Evolutionary conservation across 2,113 vertebrate species (phyloP).

Genomic region (Patagioenas fasciata): DNA sequence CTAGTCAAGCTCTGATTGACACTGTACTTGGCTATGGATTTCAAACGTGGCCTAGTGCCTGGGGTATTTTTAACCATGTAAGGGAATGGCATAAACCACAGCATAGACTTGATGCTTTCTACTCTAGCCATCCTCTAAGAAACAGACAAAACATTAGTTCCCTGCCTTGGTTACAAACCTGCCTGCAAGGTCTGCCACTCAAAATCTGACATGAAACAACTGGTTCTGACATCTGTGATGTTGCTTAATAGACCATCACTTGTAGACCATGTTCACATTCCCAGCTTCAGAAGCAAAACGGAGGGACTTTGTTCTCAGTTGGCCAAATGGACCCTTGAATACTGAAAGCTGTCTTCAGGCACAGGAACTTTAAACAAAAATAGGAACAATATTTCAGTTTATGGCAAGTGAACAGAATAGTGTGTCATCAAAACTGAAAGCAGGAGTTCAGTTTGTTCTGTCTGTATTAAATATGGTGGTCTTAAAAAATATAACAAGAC

Average conservation of each 20-base stretch:
- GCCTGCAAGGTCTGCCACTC: background rate
- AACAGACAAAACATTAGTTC: background rate
- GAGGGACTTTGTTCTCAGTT: background rate
- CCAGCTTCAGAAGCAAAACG: background rate
- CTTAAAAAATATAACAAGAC: background rate
- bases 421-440: background rate
- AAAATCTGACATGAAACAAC: background rate
- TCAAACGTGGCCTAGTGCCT: background rate
- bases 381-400: background rate
- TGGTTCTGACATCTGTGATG: background rate
- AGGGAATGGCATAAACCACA: background rate
- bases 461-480: background rate
- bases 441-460: background rate
- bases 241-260: background rate
- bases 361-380: background rate
- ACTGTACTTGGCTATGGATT: background rate
- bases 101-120: background rate
- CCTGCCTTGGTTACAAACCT: background rate
- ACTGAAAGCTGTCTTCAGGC: background rate
- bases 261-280: background rate
- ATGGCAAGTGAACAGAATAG: background rate
- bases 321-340: background rate
- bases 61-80: constrained; percentile 8
- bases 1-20: constrained; percentile 7
- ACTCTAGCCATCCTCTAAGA: background rate